Conservation (phyloP, 2,888 invertebrate species). For the Chymomyza amoena region DNA sequence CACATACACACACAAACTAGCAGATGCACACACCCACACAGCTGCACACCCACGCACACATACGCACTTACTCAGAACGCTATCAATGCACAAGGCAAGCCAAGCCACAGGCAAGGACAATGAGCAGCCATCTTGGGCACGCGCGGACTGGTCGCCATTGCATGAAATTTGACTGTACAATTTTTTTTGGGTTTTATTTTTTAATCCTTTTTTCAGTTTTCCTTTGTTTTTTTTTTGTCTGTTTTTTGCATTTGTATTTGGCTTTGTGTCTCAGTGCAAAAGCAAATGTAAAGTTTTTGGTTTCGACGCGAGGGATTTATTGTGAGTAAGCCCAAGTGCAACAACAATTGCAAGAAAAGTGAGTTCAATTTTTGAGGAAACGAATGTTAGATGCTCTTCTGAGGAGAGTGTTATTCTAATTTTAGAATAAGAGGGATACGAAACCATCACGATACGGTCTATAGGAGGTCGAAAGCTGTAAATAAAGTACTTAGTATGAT, state of each 20-base stretch:
- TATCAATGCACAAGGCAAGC: constrained; percentile 48
- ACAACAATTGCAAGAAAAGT: neutral
- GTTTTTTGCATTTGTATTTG: constrained; percentile 6
- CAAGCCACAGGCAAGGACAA: constrained; percentile 33
- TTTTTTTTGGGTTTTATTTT: constrained; percentile 25
- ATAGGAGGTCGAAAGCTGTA: too few relatives aligned
- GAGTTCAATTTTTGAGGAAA: neutral
- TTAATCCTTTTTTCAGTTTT: neutral
- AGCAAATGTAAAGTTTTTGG: constrained; percentile 58
- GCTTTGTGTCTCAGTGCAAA: neutral
- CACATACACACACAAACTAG: neutral
- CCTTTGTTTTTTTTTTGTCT: neutral
- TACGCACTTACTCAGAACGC: constrained; percentile 4
- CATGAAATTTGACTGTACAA: constrained; percentile 44
- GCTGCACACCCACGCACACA: constrained; percentile 9
- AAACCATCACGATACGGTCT: too few relatives aligned
- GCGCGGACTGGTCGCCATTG: constrained; percentile 8
- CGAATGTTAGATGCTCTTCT: neutral
- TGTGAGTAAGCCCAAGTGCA: constrained; percentile 21
- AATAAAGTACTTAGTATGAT: too few relatives aligned
- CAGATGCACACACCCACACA: neutral
- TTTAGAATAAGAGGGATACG: too few relatives aligned
- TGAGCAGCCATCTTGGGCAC: constrained; percentile 26
- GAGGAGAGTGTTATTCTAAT: too few relatives aligned
- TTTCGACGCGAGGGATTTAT: constrained; percentile 61